These are phyloP conservation scores for Oegoconia quadripuncta DNA, from an alignment of 2,888 invertebrate species.

Conservation along the genomic window DNA sequence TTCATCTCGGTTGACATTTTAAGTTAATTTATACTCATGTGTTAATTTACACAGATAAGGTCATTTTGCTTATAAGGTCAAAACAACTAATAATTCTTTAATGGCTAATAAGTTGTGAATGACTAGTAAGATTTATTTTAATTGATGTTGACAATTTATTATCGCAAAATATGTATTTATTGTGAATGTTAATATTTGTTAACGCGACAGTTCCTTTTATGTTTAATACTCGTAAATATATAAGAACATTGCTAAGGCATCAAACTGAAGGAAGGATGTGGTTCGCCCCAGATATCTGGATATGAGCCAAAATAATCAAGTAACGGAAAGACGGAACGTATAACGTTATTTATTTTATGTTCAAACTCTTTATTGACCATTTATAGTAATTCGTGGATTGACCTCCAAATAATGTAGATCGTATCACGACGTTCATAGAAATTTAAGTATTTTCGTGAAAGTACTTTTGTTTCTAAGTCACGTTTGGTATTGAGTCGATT, in stretches of 20 bases:
- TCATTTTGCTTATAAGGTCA: too few relatives aligned
- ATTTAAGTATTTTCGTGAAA: too few relatives aligned
- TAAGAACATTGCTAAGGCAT: conserved; percentile 39
- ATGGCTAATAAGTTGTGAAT: background rate
- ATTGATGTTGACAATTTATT: conserved; percentile 6
- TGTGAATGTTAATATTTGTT: conserved; percentile 11
- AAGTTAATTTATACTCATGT: conserved; percentile 5
- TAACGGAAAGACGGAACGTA: conserved; percentile 47
- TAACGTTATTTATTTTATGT: conserved; percentile 54
- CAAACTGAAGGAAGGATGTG: conserved; percentile 41
- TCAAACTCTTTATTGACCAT: conserved; percentile 47
- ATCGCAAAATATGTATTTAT: conserved; percentile 2
- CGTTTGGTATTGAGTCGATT: background rate
- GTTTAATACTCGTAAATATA: conserved; percentile 34
- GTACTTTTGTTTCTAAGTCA: conserved; percentile 7
- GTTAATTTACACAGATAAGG: too few relatives aligned
- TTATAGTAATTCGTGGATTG: conserved; percentile 39
- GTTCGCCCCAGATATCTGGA: conserved; percentile 50
- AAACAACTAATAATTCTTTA: background rate
- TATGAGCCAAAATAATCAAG: conserved; percentile 64
- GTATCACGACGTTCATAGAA: too few relatives aligned
- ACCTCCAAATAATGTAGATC: conserved; percentile 47
- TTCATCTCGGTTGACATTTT: background rate
- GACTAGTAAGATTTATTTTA: too few relatives aligned
- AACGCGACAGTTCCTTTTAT: conserved; percentile 25